Conservation (phyloP, 1,140 invertebrate species). For the Linepithema humile region DNA sequence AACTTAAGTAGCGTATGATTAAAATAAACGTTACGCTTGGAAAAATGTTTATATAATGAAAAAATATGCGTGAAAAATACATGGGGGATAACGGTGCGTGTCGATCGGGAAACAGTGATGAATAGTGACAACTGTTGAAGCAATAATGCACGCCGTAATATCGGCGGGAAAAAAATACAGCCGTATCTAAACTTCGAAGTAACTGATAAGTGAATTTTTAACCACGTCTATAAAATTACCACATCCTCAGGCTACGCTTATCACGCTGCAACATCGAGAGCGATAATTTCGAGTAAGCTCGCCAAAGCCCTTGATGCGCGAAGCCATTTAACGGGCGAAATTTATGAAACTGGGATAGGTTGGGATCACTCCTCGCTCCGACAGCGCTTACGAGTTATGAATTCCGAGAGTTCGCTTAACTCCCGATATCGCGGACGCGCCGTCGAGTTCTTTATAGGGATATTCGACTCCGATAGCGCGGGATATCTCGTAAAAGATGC, state of each 20-base stretch:
- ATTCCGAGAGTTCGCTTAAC: constrained; percentile 51
- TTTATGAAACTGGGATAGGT: constrained; percentile 33
- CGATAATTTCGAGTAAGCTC: constrained; percentile 10
- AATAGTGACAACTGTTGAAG: too few species aligned
- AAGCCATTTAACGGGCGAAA: constrained; percentile 29
- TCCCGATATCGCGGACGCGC: constrained; percentile 41
- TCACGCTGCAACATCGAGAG: background rate
- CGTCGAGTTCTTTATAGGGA: constrained; percentile 51
- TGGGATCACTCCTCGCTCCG: background rate
- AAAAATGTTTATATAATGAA: background rate
- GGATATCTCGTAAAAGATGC: constrained; percentile 46
- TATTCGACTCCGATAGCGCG: constrained; percentile 42
- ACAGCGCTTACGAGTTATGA: constrained; percentile 41
- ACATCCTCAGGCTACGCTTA: background rate
- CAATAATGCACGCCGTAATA: too few species aligned
- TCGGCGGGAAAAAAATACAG: background rate
- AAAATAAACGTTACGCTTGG: background rate
- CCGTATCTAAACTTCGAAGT: background rate
- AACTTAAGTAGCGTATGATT: constrained; percentile 8
- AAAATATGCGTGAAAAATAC: background rate
- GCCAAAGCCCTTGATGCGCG: background rate
- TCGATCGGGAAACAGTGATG: background rate
- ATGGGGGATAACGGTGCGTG: too few species aligned
- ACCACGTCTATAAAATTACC: background rate
- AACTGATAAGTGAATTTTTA: background rate